Percentiles rank a stretch among this genome's conserved stretches.
Conservation (phyloP, 2,113 vertebrate genomes). For the Anhinga rufa region DNA sequence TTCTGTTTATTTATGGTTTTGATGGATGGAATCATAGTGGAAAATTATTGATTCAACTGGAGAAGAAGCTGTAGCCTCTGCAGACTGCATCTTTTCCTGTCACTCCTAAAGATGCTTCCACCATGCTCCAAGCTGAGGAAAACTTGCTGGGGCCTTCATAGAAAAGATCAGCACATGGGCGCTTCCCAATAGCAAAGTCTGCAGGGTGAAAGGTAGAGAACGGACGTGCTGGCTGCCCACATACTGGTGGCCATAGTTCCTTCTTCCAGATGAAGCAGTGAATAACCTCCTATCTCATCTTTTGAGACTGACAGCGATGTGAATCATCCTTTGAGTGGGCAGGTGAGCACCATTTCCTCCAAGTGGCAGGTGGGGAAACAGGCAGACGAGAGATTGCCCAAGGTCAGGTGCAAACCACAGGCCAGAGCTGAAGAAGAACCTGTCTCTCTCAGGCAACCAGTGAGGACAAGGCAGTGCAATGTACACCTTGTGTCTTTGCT, state of each 20-base stretch:
- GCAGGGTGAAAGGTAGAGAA: not conserved
- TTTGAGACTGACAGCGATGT: not conserved
- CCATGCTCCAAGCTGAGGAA: not conserved
- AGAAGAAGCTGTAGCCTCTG: not conserved
- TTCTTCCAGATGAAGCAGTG: not conserved
- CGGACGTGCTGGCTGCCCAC: not conserved
- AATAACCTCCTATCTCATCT: not conserved
- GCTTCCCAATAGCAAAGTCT: not conserved
- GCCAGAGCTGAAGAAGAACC: not conserved
- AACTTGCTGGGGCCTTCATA: not conserved
- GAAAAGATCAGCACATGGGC: too few species aligned
- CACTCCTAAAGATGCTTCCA: not conserved
- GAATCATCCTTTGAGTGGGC: not conserved
- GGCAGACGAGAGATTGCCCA: not conserved
- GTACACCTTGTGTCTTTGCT: not conserved
- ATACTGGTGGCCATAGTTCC: not conserved
- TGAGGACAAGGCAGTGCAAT: not conserved
- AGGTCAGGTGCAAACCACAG: not conserved
- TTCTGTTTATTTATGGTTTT: not conserved
- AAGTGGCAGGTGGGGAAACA: not conserved
- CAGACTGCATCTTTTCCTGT: not conserved
- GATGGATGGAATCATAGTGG: not conserved
- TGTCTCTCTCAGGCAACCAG: too few species aligned
- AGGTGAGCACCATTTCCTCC: not conserved
- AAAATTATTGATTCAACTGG: not conserved